phyloP scores from a whole-genome alignment of 2,113 vertebrate genomes.

The Sinocyclocheilus grahami region DNA sequence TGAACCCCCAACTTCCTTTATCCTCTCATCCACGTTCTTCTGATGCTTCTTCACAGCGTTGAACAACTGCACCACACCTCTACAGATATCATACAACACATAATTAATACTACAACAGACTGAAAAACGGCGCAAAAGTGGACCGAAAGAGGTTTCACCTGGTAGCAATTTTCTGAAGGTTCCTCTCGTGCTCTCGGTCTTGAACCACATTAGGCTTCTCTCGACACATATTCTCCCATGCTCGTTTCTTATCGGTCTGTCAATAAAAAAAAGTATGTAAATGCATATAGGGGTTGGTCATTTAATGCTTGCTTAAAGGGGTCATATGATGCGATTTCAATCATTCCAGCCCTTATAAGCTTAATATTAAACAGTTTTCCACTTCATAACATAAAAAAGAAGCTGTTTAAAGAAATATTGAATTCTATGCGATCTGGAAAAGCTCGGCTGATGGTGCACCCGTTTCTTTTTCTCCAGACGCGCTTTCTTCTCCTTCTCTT shows the following conservation, averaged over 20 bases:
- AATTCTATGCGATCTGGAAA: background rate
- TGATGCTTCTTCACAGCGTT: constrained; percentile 92
- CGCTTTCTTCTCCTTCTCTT: constrained; percentile 76
- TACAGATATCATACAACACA: constrained; percentile 55
- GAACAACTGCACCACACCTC: constrained; percentile 94
- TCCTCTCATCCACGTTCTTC: constrained; percentile 80
- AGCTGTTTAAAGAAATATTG: background rate
- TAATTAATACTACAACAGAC: background rate
- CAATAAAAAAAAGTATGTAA: background rate
- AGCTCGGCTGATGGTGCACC: constrained; percentile 65
- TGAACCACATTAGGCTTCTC: constrained; percentile 88
- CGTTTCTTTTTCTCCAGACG: constrained; percentile 79
- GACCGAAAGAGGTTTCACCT: constrained; percentile 74
- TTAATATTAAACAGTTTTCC: background rate
- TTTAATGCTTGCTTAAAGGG: background rate
- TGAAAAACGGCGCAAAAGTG: background rate
- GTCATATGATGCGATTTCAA: too few relatives aligned
- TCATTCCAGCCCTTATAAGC: background rate
- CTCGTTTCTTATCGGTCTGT: constrained; percentile 85
- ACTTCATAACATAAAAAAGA: background rate
- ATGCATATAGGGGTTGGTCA: background rate
- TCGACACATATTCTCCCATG: constrained; percentile 92
- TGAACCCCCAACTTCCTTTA: constrained; percentile 84
- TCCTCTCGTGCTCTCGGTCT: constrained; percentile 84
- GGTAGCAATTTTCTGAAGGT: constrained; percentile 89